Evolutionary conservation across 2,113 vertebrate genomes (phyloP).

Genomic region (Capra hircus): DNA sequence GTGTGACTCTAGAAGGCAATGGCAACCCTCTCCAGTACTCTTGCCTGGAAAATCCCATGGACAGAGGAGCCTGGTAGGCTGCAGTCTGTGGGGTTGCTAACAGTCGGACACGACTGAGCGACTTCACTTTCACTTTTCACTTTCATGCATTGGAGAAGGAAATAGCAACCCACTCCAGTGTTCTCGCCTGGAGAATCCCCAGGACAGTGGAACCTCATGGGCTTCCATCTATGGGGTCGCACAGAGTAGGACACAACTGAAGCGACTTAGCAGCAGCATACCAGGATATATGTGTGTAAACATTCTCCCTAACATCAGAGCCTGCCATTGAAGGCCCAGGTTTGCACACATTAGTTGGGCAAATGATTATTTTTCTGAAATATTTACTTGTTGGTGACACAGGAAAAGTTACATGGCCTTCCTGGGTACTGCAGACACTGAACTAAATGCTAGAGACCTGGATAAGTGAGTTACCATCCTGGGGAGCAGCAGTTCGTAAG

Average conservation of each 20-base stretch:
- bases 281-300: neutral
- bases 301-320: neutral
- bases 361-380: neutral
- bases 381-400: neutral
- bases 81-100: too few species aligned
- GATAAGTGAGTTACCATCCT: neutral
- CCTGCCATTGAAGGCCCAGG: neutral
- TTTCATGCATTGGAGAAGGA: too few species aligned
- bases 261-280: neutral
- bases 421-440: neutral
- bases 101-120: accelerated
- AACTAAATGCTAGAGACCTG: neutral
- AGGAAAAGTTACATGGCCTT: neutral
- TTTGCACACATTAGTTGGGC: neutral
- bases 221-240: too few species aligned
- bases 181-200: too few species aligned
- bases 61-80: too few species aligned
- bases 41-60: too few species aligned
- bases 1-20: too few species aligned
- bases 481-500: neutral
- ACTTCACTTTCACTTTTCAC: too few species aligned
- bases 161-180: too few species aligned
- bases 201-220: accelerated
- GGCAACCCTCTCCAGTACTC: too few species aligned
- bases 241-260: too few species aligned